Conservation (phyloP, 2,113 vertebrate species). For the Semnornis frantzii region DNA sequence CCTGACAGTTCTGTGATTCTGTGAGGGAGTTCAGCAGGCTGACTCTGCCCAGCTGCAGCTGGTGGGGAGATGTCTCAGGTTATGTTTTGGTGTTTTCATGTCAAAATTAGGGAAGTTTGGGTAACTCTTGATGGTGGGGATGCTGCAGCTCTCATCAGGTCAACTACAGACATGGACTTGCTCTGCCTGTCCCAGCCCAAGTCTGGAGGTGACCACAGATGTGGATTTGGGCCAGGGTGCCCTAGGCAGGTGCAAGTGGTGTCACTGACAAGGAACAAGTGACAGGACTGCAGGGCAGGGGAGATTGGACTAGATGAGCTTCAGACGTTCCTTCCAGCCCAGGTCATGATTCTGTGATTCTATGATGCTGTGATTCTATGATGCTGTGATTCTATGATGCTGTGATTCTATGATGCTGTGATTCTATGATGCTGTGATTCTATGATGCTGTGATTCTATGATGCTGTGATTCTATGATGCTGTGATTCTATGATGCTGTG, state of each 20-base stretch:
- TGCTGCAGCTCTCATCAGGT: background rate
- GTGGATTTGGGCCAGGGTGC: background rate
- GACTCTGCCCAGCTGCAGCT: background rate
- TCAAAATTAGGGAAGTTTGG: background rate
- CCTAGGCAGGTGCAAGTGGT: background rate
- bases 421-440: too few species aligned
- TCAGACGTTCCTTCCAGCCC: too few species aligned
- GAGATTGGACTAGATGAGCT: too few species aligned
- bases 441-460: too few species aligned
- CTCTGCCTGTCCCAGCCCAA: background rate
- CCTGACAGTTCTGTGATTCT: too few species aligned
- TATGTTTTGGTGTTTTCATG: fast-evolving
- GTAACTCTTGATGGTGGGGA: fast-evolving
- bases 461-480: too few species aligned
- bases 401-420: too few species aligned
- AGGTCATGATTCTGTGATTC: too few species aligned
- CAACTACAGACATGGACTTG: fast-evolving
- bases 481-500: too few species aligned
- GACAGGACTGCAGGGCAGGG: too few species aligned
- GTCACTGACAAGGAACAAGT: background rate
- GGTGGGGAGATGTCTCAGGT: background rate
- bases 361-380: too few species aligned
- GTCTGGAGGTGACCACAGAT: fast-evolving
- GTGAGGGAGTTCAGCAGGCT: background rate
- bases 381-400: too few species aligned